Base-by-base conservation (phyloP, 2,113 vertebrate genomes). In the Alligator sinensis region DNA sequence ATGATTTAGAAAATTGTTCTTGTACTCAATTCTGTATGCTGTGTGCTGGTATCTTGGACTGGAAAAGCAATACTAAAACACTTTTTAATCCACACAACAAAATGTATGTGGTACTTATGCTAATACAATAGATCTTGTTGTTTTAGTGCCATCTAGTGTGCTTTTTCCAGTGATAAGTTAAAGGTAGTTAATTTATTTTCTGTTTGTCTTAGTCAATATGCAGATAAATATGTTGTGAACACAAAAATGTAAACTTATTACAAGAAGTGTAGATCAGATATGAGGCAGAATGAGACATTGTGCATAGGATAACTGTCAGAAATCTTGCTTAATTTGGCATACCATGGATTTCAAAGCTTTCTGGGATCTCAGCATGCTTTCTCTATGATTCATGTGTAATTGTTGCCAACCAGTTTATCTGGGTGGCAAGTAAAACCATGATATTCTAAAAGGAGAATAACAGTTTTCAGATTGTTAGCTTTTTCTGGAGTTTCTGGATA, bases 121-220 rank as follows among this genome's bases (percentile, higher is more conserved):
- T 24, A 72, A 38, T 77, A 28, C 21, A 62, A 63, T 6, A 9
- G 63, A 18, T 81, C 21, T 0, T 38, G 13, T 28, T 88, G 76
- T 77, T 90, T 74, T 15, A 81, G 70, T 92, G 92, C 90, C 92
- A 91, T 38, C 88, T 91, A 70, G 70, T 86, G 94, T 79, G 62
- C 27, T 14, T 85, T 28, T 79, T 76, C 25, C 25, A 70, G 38
- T 25, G 10, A 77, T n/a, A 55, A 25, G 22, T 13, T 62, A 13
- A 3, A 80, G 60, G 7, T 58, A 25, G 58, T 80, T 34, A n/a
- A 28, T 76, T 92, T 74, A 74, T 22, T 77, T 61, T n/a, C 34
- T 61, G 22, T 30, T 72, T 17, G 27, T 5, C 4, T 61, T 25
- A 54, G 54, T 72, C 25, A 16, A 4, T 58, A 77, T 55, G 27